Percentiles rank a stretch among this genome's conserved stretches.
Evolutionary conservation across 2,888 invertebrate species (phyloP).

Genomic region (Agriopis aurantiaria): DNA sequence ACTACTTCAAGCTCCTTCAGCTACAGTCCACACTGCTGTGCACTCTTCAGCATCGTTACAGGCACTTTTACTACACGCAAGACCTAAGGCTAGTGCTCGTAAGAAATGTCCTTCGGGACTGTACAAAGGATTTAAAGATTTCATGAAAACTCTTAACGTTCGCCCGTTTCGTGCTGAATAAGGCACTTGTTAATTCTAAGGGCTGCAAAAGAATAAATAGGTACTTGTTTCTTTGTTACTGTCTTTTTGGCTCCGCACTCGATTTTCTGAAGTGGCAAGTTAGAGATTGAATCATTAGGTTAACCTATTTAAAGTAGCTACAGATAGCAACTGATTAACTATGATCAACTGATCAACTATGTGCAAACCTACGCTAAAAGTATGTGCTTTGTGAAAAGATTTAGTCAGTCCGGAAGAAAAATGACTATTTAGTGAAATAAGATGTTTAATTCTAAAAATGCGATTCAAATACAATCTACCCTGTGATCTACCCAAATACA

Average conservation of each 20-base stretch:
- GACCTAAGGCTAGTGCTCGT: constrained; percentile 20
- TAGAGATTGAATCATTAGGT: not conserved
- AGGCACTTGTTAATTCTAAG: constrained; percentile 23
- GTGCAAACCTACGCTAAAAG: no score
- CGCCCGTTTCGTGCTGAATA: constrained; percentile 21
- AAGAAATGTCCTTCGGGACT: constrained; percentile 9
- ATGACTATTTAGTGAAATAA: not conserved
- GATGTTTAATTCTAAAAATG: not conserved
- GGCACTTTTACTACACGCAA: constrained; percentile 1
- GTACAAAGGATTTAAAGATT: constrained; percentile 28
- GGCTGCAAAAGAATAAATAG: constrained; percentile 15
- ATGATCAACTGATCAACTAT: no score
- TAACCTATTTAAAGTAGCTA: not conserved
- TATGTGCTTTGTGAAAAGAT: not conserved
- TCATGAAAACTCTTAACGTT: constrained; percentile 21
- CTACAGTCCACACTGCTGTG: not conserved
- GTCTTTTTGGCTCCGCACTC: not conserved
- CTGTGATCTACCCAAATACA: not conserved
- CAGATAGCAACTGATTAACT: not conserved
- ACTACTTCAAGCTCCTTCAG: not conserved
- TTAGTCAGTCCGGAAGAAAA: not conserved
- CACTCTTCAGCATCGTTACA: not conserved
- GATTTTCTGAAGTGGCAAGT: not conserved
- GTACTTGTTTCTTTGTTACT: not conserved
- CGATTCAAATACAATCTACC: not conserved